Evolutionary conservation across 2,888 invertebrate species (phyloP), one percentile per base, ranked within the genome.

Genomic region (Brachylomia viminalis): DNA sequence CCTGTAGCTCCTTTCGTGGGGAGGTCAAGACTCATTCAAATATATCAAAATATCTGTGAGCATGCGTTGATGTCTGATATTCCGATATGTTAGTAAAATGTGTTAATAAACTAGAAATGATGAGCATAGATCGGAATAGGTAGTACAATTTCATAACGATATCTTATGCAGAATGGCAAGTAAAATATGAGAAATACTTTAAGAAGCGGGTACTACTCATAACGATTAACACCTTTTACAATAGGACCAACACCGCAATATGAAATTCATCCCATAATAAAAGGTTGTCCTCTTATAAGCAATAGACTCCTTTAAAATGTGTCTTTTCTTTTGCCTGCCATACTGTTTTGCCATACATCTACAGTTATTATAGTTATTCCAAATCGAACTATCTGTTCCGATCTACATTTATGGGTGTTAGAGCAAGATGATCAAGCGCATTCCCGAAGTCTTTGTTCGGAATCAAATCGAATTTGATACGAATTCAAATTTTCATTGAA

Each of bases 1-100:
- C 71, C 93, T 90, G 80, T 86, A 88, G 83, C 83, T 87, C 77
- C 87, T 88, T 67, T 67, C 38, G 42, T 27, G 56, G 80, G 71
- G 59, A 61, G 64, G 59, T 65, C 61, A 62, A 69, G 69, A 77
- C 61, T 58, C 62, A 73, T 59, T 64, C 20, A 67, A 83, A 75
- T 47, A 42, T 68, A 72, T 74, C 49, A 61, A 61, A 79, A 65
- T 42, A 69, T 61, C 69, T 30, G 61, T 47, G 76, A 76, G 20
- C 52, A 82, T 65, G 30, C 20, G 33, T 17, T 58, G 81, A 58
- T 52, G 64, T 33, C 80, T 65, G 73, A 80, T 65, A 80, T 80
- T 80, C 47, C 42, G 15, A 71, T 66, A 79, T 33, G 49, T 62
- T 58, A 77, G 47, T 64, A 42, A 42, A 49, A 49, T 42, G 33